Conservation (phyloP, 2,888 invertebrate genomes). For the Atherix ibis region DNA sequence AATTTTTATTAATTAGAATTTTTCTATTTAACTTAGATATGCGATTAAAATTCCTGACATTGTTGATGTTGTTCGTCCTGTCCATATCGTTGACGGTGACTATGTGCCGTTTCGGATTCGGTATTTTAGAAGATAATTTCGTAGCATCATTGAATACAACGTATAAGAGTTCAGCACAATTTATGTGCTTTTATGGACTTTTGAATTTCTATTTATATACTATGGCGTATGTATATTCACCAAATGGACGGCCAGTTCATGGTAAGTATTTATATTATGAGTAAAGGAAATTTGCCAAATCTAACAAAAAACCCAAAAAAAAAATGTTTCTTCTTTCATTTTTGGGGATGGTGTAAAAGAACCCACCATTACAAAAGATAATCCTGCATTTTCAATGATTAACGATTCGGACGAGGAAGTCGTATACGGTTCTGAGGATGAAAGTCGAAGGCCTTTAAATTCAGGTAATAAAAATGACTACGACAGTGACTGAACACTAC, state of each 20-base stretch:
- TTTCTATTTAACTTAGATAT: slow-evolving; percentile 61
- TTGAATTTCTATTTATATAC: slow-evolving; percentile 87
- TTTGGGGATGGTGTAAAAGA: too few relatives aligned
- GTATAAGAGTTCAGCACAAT: slow-evolving; percentile 84
- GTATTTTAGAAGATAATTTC: slow-evolving; percentile 85
- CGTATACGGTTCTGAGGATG: slow-evolving; percentile 84
- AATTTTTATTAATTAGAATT: too few relatives aligned
- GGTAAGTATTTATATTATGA: slow-evolving; percentile 54
- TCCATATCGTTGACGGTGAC: slow-evolving; percentile 60
- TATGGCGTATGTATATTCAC: slow-evolving; percentile 89
- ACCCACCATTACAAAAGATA: slow-evolving; percentile 85
- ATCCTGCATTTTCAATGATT: slow-evolving; percentile 94
- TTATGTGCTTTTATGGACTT: slow-evolving; percentile 88
- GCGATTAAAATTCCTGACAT: slow-evolving; percentile 77
- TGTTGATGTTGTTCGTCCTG: slow-evolving; percentile 67
- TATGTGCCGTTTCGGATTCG: slow-evolving; percentile 70
- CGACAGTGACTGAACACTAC: slow-evolving; percentile 45
- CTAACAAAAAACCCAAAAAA: too few relatives aligned
- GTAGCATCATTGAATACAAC: slow-evolving; percentile 74
- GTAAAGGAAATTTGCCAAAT: too few relatives aligned
- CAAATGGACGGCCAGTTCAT: slow-evolving; percentile 62
- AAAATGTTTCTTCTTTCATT: too few relatives aligned
- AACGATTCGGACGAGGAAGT: slow-evolving; percentile 97
- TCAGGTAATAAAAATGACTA: slow-evolving; percentile 48
- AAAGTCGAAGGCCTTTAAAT: slow-evolving; percentile 65